Evolutionary conservation across 2,113 vertebrate species (phyloP), one percentile per base, ranked within the genome.

Genomic region (Herpetotheres cachinnans): DNA sequence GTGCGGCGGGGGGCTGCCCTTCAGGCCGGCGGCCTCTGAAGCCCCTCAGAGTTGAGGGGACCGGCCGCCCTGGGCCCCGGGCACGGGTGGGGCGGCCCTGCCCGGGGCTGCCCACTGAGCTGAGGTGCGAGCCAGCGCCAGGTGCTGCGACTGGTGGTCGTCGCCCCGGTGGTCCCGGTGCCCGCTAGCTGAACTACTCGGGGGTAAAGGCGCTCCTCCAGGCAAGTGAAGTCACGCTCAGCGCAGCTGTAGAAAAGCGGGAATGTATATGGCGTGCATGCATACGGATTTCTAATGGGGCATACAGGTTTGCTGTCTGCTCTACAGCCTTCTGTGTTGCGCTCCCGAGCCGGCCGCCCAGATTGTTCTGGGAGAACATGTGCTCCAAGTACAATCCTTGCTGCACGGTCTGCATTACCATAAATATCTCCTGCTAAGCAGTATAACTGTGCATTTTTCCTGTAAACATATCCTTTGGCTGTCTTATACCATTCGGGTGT

Each of bases 251-350:
- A 2, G 32, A 12, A 11, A 9, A 38, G 44, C 10, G 8, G 65
- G 29, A n/a, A 6, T 7, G 26, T 22, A 2, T 6, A 0, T 8
- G 24, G 32, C 19, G 0, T 5, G 30, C 27, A 1, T 4, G 16
- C 4, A 5, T 19, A 9, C 3, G 0, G 49, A 0, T 4, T 29
- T 10, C 22, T 25, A 3, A 15, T 7, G 70, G 27, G 65, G 32
- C 22, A 40, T 4, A 3, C 49, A 12, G 86, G 10, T 74, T 36
- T 52, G 20, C 34, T 29, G 69, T 7, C 25, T 40, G 78, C 61
- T 74, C 47, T 21, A 0, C 81, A 16, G 84, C 40, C 11, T 24
- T 7, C 29, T 1, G 10, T 7, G 1, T 49, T 54, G 59, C 6
- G 3, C 42, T 56, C 49, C 58, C 29, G 19, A 36, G 71, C 52